A percentile compares a stretch with the other conserved stretches of the same genome.
Conservation (phyloP, 2,797 vertebrate genomes). For the Odontamblyopus rebecca region DNA sequence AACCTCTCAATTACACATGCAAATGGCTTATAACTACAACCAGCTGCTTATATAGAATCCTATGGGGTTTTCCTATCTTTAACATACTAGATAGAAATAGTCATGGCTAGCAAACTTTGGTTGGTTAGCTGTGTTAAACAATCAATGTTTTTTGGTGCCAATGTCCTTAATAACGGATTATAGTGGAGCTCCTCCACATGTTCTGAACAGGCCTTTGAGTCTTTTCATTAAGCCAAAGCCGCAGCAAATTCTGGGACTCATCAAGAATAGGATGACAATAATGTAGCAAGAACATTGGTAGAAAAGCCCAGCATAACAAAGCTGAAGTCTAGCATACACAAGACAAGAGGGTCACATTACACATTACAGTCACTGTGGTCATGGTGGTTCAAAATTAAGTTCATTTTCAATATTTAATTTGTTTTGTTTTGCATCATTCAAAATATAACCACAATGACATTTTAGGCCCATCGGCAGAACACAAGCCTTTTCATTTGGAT, state of each 20-base stretch:
- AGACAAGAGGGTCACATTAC: neutral
- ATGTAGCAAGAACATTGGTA: neutral
- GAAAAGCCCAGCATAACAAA: neutral
- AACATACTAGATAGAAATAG: neutral
- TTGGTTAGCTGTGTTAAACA: constrained; percentile 59
- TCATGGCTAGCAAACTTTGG: constrained; percentile 7
- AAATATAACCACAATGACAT: neutral
- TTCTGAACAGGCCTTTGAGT: constrained; percentile 65
- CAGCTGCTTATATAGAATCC: neutral
- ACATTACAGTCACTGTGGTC: neutral
- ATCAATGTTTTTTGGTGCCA: constrained; percentile 51
- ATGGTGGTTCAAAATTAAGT: too few relatives aligned
- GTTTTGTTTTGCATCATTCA: too few relatives aligned
- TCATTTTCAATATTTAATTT: too few relatives aligned
- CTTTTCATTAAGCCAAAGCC: constrained; percentile 67
- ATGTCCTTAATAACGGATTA: constrained; percentile 70
- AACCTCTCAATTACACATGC: constrained; percentile 18
- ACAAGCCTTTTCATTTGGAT: neutral
- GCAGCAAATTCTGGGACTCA: constrained; percentile 56
- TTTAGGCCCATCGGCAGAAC: neutral
- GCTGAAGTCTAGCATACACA: neutral
- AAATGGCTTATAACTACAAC: constrained; percentile 29
- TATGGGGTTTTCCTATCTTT: neutral
- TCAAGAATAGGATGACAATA: constrained; percentile 44
- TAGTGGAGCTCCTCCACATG: constrained; percentile 64